Conservation (phyloP, 2,888 invertebrate genomes). For the Phragmatobia fuliginosa region DNA sequence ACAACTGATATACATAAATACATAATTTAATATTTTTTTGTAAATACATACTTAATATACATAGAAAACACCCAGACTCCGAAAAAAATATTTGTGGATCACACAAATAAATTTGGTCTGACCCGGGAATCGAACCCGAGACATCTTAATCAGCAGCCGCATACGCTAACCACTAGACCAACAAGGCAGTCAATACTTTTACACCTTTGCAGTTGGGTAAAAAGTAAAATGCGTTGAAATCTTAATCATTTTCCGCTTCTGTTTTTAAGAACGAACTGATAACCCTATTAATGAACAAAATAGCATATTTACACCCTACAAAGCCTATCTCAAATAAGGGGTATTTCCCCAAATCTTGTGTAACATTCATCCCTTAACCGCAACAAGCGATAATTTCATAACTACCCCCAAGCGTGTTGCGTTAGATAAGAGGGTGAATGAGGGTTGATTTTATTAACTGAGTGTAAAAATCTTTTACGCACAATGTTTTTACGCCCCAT, state of each 20-base stretch:
- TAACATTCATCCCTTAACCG: conserved; percentile 25
- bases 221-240: not conserved
- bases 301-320: conserved; percentile 2
- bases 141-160: too few relatives aligned
- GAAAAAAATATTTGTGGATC: too few relatives aligned
- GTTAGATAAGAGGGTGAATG: conserved; percentile 33
- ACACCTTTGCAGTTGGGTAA: too few relatives aligned
- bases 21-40: too few relatives aligned
- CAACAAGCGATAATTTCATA: conserved; percentile 44
- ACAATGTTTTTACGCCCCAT: conserved; percentile 18
- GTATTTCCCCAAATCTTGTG: conserved; percentile 24
- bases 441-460: conserved; percentile 29
- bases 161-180: too few relatives aligned
- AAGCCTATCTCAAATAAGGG: conserved; percentile 1
- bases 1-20: too few relatives aligned
- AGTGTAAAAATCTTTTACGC: conserved; percentile 18
- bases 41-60: too few relatives aligned
- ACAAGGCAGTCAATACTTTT: too few relatives aligned
- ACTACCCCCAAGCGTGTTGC: conserved; percentile 28
- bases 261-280: not conserved
- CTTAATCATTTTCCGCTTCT: not conserved
- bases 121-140: too few relatives aligned
- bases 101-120: too few relatives aligned
- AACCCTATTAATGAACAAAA: not conserved
- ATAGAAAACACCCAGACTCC: too few relatives aligned